A percentile compares a stretch with the other conserved stretches of the same genome.
Evolutionary conservation across 2,888 invertebrate genomes (phyloP).

Genomic region (Teinopalpus imperialis): DNA sequence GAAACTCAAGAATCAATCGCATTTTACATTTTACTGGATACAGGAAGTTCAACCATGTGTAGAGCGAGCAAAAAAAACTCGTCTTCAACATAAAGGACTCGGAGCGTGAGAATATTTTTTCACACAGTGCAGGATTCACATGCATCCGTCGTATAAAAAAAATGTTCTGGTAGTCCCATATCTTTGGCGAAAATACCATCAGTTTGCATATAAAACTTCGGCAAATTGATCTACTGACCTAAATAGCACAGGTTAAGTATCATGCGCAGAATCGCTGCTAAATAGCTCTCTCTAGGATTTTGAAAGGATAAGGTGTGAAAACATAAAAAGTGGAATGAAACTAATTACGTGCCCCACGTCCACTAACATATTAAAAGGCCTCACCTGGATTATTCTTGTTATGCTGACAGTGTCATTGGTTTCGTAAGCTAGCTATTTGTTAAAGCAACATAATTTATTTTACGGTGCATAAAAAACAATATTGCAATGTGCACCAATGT

Average conservation of each 20-base stretch:
- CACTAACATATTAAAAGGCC: slow-evolving; percentile 37
- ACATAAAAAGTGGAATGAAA: slow-evolving; percentile 64
- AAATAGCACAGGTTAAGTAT: too few species aligned
- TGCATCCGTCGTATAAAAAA: slow-evolving; percentile 58
- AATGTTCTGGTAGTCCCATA: slow-evolving; percentile 36
- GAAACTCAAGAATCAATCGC: slow-evolving; percentile 35
- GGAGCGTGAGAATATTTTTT: slow-evolving; percentile 65
- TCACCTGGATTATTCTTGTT: slow-evolving; percentile 46
- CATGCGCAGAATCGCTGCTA: too few species aligned
- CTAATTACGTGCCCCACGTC: slow-evolving; percentile 62
- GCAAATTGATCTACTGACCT: slow-evolving; percentile 41
- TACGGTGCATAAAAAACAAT: slow-evolving; percentile 48
- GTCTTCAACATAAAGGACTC: slow-evolving; percentile 46
- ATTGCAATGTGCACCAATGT: slow-evolving; percentile 56
- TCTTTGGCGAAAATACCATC: slow-evolving; percentile 53
- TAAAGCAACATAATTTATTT: slow-evolving; percentile 48
- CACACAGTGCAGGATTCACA: slow-evolving; percentile 48
- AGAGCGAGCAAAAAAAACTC: slow-evolving; percentile 44
- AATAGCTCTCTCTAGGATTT: slow-evolving; percentile 54
- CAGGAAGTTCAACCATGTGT: slow-evolving; percentile 61
- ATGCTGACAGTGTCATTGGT: slow-evolving; percentile 41
- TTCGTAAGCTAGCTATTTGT: slow-evolving; percentile 38
- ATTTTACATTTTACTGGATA: slow-evolving; percentile 41
- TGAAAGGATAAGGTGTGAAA: slow-evolving; percentile 57
- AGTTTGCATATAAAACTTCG: slow-evolving; percentile 50